Base-by-base conservation (phyloP, 2,888 invertebrate genomes). In the Macaria notata region DNA sequence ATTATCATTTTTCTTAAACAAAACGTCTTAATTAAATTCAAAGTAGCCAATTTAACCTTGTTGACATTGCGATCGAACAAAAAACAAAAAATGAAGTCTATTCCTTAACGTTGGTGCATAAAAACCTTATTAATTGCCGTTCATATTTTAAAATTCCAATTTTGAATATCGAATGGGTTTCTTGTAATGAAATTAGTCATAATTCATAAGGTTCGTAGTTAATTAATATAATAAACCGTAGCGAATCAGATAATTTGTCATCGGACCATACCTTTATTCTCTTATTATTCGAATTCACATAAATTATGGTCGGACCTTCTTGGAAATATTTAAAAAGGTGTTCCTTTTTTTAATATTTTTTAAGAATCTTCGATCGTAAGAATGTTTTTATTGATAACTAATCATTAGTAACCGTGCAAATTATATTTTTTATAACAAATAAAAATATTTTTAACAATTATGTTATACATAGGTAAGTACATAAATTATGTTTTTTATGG, bases 231-330 rank as follows among this genome's bases (percentile, higher is more conserved):
- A 84, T 84, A 76, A 76, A 76, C 74, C 80, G 76, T 76, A 69
- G 70, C 82, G 83, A 86, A 88, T 88, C 83, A 79, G 77, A 79
- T 72, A 87, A 89, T 89, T 88, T 89, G 89, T 89, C 90, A 88
- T 85, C 78, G 74, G 57, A 55, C 71, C 68, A 4, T 29, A 9
- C 69, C 71, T 66, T 65, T 71, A 69, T 70, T 67, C 66, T 65
- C 65, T 68, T 71, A 75, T 83, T 83, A 79, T 86, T 76, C 72
- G 63, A 63, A 65, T 58, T 49, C 49, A 63, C 77, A 81, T 86
- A 86, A 86, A 84, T 85, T 78, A 82, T 75, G 63, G 63, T 64
- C 67, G 73, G 71, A 69, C 81, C 86, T 88, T 88, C 87, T 82
- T 62, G 75, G 87, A 87, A 88, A 65, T 66, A 73, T 65, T 60